Evolutionary conservation across 1,140 invertebrate species (phyloP).

Genomic region (Cyclina sinensis): DNA sequence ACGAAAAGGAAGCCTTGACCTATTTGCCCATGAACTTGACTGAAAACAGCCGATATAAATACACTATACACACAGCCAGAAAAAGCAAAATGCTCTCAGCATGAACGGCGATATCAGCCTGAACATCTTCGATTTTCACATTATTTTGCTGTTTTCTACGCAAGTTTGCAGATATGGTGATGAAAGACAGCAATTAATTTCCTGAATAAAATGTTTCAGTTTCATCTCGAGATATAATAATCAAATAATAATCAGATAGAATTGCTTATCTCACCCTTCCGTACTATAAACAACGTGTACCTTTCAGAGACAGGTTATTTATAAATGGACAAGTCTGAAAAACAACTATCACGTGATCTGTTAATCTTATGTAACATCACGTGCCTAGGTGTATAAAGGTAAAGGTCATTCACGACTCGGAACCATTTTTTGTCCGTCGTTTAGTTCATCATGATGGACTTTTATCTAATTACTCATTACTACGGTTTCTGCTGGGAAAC

Average conservation of each 20-base stretch:
- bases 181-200: not conserved
- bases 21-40: too few species aligned
- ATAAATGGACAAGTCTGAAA: too few species aligned
- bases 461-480: too few species aligned
- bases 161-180: not conserved
- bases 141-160: not conserved
- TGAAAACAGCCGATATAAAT: not conserved
- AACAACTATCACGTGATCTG: too few species aligned
- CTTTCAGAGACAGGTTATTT: too few species aligned
- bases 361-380: too few species aligned
- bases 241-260: not conserved
- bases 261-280: not conserved
- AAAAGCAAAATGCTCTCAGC: not conserved
- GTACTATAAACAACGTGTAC: not conserved
- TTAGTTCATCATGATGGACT: too few species aligned
- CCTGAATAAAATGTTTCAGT: not conserved
- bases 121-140: not conserved
- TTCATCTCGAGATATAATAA: not conserved
- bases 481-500: too few species aligned
- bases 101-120: not conserved
- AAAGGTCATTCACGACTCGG: too few species aligned
- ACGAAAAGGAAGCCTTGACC: too few species aligned
- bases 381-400: too few species aligned
- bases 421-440: too few species aligned
- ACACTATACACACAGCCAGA: not conserved